phyloP scores from a whole-genome alignment of 2,888 invertebrate genomes.

The Alentia gelatinosa region DNA sequence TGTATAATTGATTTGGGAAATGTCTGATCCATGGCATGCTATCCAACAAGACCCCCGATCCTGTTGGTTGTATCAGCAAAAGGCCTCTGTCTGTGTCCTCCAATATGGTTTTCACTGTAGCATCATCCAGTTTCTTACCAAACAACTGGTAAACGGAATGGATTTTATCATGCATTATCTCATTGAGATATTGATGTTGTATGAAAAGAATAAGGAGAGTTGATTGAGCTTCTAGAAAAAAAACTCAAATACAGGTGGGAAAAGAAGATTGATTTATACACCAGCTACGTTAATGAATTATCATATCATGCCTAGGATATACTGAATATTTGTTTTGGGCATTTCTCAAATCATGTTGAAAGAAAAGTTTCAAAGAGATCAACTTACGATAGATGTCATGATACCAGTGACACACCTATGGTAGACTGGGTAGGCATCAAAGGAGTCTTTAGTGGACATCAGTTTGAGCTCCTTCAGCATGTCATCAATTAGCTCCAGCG shows the following conservation, averaged over 20 bases:
- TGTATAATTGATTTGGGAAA: neutral
- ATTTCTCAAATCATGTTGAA: no score
- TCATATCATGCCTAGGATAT: no score
- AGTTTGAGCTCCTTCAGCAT: neutral
- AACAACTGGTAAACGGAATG: neutral
- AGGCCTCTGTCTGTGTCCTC: neutral
- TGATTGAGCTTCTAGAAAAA: no score
- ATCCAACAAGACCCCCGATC: neutral
- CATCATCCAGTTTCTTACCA: neutral
- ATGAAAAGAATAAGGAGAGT: no score
- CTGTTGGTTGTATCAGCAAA: neutral
- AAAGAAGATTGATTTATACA: no score
- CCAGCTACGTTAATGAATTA: no score
- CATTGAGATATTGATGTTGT: no score
- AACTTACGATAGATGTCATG: neutral
- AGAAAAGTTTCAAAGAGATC: no score
- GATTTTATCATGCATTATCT: no score
- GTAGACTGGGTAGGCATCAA: neutral
- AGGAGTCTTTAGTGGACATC: neutral
- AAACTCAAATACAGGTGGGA: no score
- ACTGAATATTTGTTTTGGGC: no score
- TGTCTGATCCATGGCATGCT: neutral
- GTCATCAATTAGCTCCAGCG: neutral
- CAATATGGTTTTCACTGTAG: neutral
- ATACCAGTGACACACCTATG: slow-evolving; percentile 6